Base-by-base conservation (phyloP, 2,888 invertebrate species). In the Orthonychiurus folsomi region DNA sequence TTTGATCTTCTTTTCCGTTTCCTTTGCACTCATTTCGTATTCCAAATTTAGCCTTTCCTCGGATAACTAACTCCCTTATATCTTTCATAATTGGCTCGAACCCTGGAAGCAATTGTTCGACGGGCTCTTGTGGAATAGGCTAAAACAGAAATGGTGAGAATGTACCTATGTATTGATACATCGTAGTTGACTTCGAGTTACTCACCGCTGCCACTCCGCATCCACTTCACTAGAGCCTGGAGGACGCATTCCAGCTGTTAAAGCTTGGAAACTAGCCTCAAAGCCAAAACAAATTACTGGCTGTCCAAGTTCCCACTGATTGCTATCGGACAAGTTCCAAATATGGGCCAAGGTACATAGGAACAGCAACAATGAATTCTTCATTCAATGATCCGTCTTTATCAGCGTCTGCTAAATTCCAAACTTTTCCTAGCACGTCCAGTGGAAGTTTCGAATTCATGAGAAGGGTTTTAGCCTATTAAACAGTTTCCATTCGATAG, bases 391-490 rank as follows among this genome's bases (percentile, higher is more conserved):
- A 92, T 65, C 97, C 99, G 79, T 99, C 97, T 76, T 92, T 91
- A 78, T 99, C 97, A 79, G 95, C 92, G 78, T 99, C 99, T 28
- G 96, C 93, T 58, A 97, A 81, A 76, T 97, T 97, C 97, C 97
- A 97, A 74, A 99, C 95, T 80, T 88, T 88, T 52, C 96, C 92
- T 60, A 96, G 80, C 1, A 88, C 86, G 63, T 93, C 91, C 74
- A 93, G 80, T 1, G 94, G 91, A 67, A 96, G 81, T 79, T 95
- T 94, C 0, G 96, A 97, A 76, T 96, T 94, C 85, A 97, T 85
- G 71, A 99, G 80, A 62, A 96, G 89, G 70, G 93, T 88, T 78
- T 88, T 89, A 9, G 90, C 88, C 86, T 52, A 23, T 48, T n/a
- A 48, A 48, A 15, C n/a, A 48, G 12, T 12, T 15, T 15, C n/a